Evolutionary conservation across 2,797 vertebrate genomes (phyloP).

Genomic region (Monodelphis domestica): DNA sequence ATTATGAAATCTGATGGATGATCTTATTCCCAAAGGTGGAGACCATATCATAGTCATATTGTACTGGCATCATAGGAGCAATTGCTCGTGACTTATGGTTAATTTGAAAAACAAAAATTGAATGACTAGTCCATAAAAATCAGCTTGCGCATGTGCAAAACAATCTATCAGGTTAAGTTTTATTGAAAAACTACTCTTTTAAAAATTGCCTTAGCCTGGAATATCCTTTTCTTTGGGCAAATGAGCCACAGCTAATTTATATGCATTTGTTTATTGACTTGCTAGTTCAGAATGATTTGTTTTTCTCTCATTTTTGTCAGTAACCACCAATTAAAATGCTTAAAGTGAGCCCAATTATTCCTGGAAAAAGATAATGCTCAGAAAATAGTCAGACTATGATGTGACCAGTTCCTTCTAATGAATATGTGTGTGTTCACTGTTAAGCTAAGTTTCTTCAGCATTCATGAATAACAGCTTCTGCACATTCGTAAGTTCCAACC

Average conservation of each 20-base stretch:
- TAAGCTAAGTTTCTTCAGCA: conserved; percentile 39
- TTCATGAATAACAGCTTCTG: conserved; percentile 35
- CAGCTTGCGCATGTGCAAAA: conserved; percentile 46
- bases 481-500: conserved; percentile 12
- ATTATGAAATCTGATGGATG: background rate
- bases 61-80: conserved; percentile 16
- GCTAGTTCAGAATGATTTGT: conserved; percentile 37
- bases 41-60: conserved; percentile 30
- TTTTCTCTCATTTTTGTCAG: conserved; percentile 67
- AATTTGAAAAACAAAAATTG: conserved; percentile 40
- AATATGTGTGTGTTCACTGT: conserved; percentile 3
- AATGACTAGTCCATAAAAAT: conserved; percentile 17
- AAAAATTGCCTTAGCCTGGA: conserved; percentile 24
- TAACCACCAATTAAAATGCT: conserved; percentile 55
- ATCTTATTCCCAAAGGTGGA: conserved; percentile 48
- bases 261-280: conserved; percentile 73
- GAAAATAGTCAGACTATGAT: conserved; percentile 21
- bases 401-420: conserved; percentile 15
- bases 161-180: conserved; percentile 40
- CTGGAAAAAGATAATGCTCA: conserved; percentile 35
- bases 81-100: conserved; percentile 17
- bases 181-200: background rate
- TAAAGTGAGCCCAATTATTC: conserved; percentile 46
- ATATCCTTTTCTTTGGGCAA: conserved; percentile 67
- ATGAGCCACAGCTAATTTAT: conserved; percentile 65